A percentile compares a stretch with the other conserved stretches of the same genome.
phyloP scores from a whole-genome alignment of 2,113 vertebrate species.

The Atlantisia rogersi region DNA sequence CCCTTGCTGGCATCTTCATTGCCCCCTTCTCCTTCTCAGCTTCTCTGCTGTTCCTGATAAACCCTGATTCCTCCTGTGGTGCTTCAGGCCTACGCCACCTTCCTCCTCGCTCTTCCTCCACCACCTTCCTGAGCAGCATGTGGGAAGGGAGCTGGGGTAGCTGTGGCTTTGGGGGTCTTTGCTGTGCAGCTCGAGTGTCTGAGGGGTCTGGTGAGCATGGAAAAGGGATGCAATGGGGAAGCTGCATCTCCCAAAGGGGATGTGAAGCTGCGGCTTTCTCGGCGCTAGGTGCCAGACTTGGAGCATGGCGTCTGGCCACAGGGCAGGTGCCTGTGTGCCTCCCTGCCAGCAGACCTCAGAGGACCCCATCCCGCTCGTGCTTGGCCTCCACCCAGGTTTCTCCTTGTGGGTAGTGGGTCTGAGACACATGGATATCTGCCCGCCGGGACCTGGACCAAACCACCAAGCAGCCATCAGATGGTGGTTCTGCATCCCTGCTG shows the following conservation, averaged over 20 bases:
- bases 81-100: neutral
- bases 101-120: neutral
- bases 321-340: neutral
- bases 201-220: rapidly evolving
- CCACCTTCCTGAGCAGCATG: rapidly evolving
- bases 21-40: neutral
- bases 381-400: neutral
- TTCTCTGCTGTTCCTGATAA: neutral
- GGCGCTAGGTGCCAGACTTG: neutral
- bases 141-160: neutral
- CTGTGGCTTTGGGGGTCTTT: neutral
- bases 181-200: neutral
- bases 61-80: neutral
- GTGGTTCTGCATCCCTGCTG: neutral
- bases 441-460: neutral
- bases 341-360: constrained; percentile 11
- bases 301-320: rapidly evolving
- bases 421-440: neutral
- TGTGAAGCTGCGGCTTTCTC: neutral
- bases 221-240: neutral
- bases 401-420: neutral
- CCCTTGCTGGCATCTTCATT: neutral
- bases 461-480: constrained; percentile 1
- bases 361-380: neutral
- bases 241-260: neutral